Conservation (phyloP, 2,888 invertebrate genomes). For the Tuta absoluta region DNA sequence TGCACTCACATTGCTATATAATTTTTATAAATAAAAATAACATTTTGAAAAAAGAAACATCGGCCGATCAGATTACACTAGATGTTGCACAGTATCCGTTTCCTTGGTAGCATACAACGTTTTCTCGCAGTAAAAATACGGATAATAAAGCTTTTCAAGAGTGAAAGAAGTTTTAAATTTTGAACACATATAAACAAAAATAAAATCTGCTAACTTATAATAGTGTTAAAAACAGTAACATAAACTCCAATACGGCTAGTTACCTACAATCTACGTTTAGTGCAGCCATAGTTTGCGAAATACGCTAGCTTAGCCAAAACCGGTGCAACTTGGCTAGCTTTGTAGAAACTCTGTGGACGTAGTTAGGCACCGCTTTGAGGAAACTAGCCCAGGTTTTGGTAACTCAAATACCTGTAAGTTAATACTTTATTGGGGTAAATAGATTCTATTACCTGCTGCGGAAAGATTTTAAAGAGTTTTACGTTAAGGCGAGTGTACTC, state of each 20-base stretch:
- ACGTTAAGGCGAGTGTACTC: too few species aligned
- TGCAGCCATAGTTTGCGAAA: conserved; percentile 11
- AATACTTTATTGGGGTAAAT: background rate
- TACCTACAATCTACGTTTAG: conserved; percentile 20
- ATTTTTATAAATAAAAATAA: too few species aligned
- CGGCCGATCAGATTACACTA: too few species aligned
- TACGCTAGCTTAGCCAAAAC: conserved; percentile 16
- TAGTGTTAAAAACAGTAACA: background rate
- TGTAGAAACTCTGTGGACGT: background rate
- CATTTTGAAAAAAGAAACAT: too few species aligned
- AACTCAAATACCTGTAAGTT: conserved; percentile 13
- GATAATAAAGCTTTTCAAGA: too few species aligned
- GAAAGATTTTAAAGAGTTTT: background rate
- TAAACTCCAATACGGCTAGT: conserved; percentile 13
- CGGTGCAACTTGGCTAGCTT: conserved; percentile 12
- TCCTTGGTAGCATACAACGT: too few species aligned
- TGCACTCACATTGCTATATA: too few species aligned
- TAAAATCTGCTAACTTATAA: background rate
- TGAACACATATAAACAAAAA: background rate
- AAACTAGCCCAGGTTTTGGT: background rate
- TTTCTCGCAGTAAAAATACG: too few species aligned
- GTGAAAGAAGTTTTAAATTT: too few species aligned
- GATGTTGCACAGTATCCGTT: too few species aligned
- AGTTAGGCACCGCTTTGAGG: conserved; percentile 2
- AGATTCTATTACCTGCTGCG: background rate